Conservation (phyloP, 1,140 invertebrate species). For the Brachionus plicatilis region DNA sequence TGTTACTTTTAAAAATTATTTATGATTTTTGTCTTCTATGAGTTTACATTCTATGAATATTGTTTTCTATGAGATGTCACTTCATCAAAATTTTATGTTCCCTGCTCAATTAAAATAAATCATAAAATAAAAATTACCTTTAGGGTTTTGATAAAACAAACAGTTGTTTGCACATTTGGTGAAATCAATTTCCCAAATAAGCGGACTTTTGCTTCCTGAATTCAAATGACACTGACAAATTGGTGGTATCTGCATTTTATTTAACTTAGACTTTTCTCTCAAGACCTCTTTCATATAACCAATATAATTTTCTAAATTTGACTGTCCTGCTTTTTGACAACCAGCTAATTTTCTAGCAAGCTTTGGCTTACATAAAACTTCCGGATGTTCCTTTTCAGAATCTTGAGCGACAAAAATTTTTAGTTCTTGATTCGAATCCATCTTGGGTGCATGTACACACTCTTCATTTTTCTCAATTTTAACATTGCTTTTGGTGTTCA, state of each 20-base stretch:
- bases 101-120: neutral
- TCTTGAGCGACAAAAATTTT: neutral
- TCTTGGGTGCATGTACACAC: neutral
- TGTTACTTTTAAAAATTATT: too few species aligned
- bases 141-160: slow-evolving; percentile 30
- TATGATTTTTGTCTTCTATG: too few species aligned
- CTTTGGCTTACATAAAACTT: neutral
- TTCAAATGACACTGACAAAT: slow-evolving; percentile 27
- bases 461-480: neutral
- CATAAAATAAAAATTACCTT: neutral
- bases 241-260: neutral
- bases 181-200: neutral
- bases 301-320: neutral
- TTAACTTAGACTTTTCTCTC: neutral
- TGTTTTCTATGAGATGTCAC: too few species aligned
- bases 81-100: too few species aligned
- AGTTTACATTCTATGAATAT: too few species aligned
- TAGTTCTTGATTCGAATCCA: neutral
- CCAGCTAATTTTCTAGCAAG: neutral
- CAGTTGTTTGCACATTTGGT: slow-evolving; percentile 37
- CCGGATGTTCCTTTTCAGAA: neutral
- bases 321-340: neutral
- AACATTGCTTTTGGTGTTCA: neutral
- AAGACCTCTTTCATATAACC: neutral
- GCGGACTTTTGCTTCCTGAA: neutral